Percentiles rank a stretch among this genome's conserved stretches.
Evolutionary conservation across 2,113 vertebrate species (phyloP).

Genomic region (Osmerus eperlanus): DNA sequence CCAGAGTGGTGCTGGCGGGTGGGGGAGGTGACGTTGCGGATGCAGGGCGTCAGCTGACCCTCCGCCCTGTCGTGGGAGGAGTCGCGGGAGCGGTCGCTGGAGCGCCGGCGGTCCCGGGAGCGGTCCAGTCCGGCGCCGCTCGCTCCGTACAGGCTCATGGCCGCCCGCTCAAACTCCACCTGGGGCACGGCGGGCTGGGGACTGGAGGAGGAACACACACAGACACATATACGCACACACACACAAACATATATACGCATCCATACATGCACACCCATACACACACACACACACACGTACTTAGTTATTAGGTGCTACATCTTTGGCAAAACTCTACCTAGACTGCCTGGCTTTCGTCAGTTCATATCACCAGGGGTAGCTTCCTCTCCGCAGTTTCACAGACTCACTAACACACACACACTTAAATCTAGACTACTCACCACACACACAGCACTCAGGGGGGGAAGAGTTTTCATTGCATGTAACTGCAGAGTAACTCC

Average conservation of each 20-base stretch:
- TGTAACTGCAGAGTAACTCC: conserved; percentile 13
- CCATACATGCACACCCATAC: conserved; percentile 2
- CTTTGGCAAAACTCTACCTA: too few species aligned
- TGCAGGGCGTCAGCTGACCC: conserved; percentile 94
- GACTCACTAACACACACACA: neutral
- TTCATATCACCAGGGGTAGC: too few species aligned
- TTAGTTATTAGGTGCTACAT: too few species aligned
- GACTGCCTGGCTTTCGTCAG: too few species aligned
- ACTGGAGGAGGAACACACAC: conserved; percentile 53
- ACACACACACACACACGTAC: neutral
- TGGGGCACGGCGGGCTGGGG: conserved; percentile 75
- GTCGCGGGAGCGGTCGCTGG: conserved; percentile 92
- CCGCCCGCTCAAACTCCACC: conserved; percentile 70
- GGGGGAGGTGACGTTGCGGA: conserved; percentile 94
- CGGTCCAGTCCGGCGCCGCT: conserved; percentile 77
- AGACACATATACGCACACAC: neutral
- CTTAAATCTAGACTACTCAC: neutral
- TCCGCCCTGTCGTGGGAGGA: conserved; percentile 93
- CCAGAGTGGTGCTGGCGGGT: conserved; percentile 87
- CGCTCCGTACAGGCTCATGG: conserved; percentile 86
- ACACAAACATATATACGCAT: neutral
- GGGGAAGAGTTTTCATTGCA: conserved; percentile 15
- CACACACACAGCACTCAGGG: neutral
- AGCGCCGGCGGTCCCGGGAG: conserved; percentile 81
- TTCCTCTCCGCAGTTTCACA: too few species aligned